Evolutionary conservation across 2,797 vertebrate species (phyloP).

Genomic region (Xerus rutilus): DNA sequence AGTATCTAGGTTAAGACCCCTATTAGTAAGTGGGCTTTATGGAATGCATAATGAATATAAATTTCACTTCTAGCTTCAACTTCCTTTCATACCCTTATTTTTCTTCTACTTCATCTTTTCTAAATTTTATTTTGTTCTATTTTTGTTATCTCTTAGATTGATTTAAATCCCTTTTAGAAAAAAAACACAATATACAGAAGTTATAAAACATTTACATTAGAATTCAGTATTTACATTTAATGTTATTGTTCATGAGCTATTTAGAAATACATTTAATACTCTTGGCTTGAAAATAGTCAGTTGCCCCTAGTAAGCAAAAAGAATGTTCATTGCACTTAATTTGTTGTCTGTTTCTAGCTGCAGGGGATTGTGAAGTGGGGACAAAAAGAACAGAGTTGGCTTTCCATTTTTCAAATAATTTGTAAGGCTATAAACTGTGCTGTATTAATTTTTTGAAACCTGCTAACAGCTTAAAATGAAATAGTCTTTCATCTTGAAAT

Average conservation of each 20-base stretch:
- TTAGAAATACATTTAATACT: background rate
- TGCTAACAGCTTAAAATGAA: conserved; percentile 18
- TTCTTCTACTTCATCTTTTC: background rate
- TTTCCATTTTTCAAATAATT: conserved; percentile 46
- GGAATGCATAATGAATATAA: no score
- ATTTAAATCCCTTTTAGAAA: conserved; percentile 7
- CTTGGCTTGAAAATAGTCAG: background rate
- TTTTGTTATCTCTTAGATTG: background rate
- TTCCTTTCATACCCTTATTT: background rate
- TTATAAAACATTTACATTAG: background rate
- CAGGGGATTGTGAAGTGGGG: background rate
- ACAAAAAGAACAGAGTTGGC: background rate
- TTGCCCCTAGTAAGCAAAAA: background rate
- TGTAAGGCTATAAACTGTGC: background rate
- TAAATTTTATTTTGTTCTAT: background rate
- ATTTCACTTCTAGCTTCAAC: background rate
- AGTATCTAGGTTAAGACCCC: background rate
- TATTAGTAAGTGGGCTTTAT: background rate
- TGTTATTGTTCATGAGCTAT: conserved; percentile 3
- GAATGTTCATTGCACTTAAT: background rate
- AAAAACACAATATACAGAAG: background rate
- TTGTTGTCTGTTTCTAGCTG: conserved; percentile 20
- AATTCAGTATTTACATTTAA: background rate
- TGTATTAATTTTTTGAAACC: conserved; percentile 28
- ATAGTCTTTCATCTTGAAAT: conserved; percentile 43